Evolutionary conservation across 2,113 vertebrate species (phyloP).

Genomic region (Oostethus manadensis): DNA sequence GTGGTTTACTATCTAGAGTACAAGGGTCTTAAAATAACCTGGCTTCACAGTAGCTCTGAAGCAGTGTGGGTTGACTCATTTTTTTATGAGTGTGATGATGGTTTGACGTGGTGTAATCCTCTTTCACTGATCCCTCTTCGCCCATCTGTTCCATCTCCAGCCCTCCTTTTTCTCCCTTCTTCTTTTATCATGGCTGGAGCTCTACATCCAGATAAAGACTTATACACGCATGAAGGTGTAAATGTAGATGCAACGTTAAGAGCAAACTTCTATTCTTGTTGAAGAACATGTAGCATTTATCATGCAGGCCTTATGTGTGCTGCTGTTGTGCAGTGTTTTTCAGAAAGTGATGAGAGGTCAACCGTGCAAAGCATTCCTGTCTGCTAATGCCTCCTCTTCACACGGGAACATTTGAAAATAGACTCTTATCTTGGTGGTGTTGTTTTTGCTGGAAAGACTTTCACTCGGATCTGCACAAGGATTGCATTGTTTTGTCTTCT

Average conservation of each 20-base stretch:
- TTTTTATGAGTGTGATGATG: conserved; percentile 63
- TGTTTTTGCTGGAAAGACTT: conserved; percentile 5
- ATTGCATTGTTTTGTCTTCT: conserved; percentile 42
- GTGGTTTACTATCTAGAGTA: conserved; percentile 47
- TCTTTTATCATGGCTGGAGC: conserved; percentile 18
- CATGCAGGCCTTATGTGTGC: conserved; percentile 32
- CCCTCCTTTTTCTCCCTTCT: conserved; percentile 34
- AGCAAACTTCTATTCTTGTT: conserved; percentile 14
- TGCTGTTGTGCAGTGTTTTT: conserved; percentile 20
- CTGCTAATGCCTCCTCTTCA: not conserved
- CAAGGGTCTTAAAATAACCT: conserved; percentile 58
- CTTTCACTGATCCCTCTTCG: conserved; percentile 69
- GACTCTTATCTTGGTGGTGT: conserved; percentile 9
- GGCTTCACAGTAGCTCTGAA: conserved; percentile 49
- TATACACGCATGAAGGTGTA: not conserved
- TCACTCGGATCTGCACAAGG: conserved; percentile 16
- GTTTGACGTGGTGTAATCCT: conserved; percentile 74
- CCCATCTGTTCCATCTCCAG: conserved; percentile 69
- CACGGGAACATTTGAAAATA: conserved; percentile 5
- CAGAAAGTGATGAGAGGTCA: conserved; percentile 27
- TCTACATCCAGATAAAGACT: conserved; percentile 5
- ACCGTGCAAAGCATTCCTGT: conserved; percentile 2
- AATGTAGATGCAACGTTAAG: not conserved
- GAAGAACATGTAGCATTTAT: conserved; percentile 10
- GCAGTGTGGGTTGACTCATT: conserved; percentile 64